A percentile compares a stretch with the other conserved stretches of the same genome.
phyloP scores from a whole-genome alignment of 2,113 vertebrate genomes.

The Notechis scutatus region DNA sequence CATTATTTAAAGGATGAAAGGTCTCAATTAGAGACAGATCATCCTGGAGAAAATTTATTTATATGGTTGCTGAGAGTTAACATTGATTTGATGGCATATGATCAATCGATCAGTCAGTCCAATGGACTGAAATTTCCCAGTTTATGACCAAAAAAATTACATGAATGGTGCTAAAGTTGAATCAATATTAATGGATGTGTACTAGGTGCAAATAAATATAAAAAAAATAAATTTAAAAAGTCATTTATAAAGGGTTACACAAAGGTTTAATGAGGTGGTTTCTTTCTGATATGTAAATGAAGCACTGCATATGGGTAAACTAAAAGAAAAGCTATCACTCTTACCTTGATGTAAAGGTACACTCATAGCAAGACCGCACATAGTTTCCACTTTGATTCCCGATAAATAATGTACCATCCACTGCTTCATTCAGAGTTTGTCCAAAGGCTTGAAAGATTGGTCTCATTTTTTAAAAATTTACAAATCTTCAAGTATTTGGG shows the following conservation, averaged over 20 bases:
- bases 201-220: neutral
- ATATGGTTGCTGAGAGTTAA: neutral
- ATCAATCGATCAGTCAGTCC: neutral
- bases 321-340: neutral
- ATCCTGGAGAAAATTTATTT: neutral
- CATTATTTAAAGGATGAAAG: neutral
- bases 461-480: neutral
- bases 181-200: neutral
- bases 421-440: neutral
- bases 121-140: neutral
- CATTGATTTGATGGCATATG: neutral
- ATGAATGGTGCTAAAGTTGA: neutral
- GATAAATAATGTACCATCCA: neutral
- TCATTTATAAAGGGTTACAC: neutral
- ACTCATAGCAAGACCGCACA: neutral
- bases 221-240: neutral
- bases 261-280: neutral
- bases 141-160: neutral
- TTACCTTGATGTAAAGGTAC: neutral
- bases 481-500: neutral
- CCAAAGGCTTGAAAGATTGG: neutral
- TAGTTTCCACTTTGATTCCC: neutral
- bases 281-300: neutral
- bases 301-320: neutral
- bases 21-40: neutral